Percentiles rank a stretch among this genome's conserved stretches.
Evolutionary conservation across 2,888 invertebrate species (phyloP).

Genomic region (Unio delphinus): DNA sequence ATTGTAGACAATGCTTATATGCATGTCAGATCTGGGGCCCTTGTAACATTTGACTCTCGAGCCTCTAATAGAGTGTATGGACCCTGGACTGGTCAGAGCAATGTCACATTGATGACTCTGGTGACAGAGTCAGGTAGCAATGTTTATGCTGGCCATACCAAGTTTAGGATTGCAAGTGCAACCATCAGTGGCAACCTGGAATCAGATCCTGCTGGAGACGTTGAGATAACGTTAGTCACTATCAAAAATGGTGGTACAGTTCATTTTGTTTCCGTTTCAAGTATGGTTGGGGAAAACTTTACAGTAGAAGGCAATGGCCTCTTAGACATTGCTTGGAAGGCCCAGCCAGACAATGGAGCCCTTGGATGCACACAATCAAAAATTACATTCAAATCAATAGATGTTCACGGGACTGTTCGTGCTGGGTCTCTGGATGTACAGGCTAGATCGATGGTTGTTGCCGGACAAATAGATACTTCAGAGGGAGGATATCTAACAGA

Average conservation of each 20-base stretch:
- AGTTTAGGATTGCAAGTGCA: slow-evolving; percentile 20
- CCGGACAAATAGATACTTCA: slow-evolving; percentile 35
- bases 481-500: slow-evolving; percentile 42
- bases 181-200: slow-evolving; percentile 22
- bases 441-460: slow-evolving; percentile 15
- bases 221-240: slow-evolving; percentile 17
- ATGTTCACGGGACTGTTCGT: slow-evolving; percentile 36
- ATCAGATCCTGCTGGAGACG: slow-evolving; percentile 19
- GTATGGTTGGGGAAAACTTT: slow-evolving; percentile 16
- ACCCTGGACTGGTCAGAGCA: slow-evolving; percentile 20
- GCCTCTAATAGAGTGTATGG: slow-evolving; percentile 1
- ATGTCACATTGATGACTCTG: slow-evolving; percentile 20
- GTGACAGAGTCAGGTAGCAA: slow-evolving; percentile 18
- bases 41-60: slow-evolving; percentile 29
- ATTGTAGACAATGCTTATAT: slow-evolving; percentile 8
- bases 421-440: slow-evolving; percentile 37
- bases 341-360: slow-evolving; percentile 20
- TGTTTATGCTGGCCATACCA: slow-evolving; percentile 29
- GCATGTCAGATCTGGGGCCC: slow-evolving; percentile 18
- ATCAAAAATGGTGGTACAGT: slow-evolving; percentile 23
- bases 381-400: slow-evolving; percentile 22
- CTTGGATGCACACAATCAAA: slow-evolving; percentile 21
- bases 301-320: slow-evolving; percentile 8
- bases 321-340: slow-evolving; percentile 34
- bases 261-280: slow-evolving; percentile 16